Evolutionary conservation across 2,888 invertebrate species (phyloP), one percentile per base, ranked within the genome.

Genomic region (Dryocosmus kuriphilus): DNA sequence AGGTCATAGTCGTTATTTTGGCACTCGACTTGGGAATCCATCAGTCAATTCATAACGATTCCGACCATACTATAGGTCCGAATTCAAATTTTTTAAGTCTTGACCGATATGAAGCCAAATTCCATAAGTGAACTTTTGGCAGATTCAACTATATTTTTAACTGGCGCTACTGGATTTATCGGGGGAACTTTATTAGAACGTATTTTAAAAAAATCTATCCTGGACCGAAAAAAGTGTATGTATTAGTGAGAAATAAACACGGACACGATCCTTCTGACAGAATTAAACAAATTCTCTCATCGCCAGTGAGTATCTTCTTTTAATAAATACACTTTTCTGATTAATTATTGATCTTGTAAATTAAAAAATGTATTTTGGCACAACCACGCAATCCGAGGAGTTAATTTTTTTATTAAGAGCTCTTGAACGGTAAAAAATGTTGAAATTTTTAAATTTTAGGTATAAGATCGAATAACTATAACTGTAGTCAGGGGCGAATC

Each of bases 161-260:
- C 99, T 24, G 99, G 99, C 0, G 98, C 96, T 32, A 98, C 97
- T 2, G 99, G 99, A 5, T 99, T 99, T 88, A 94, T 99, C 19
- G 99, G 99, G 0, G 93, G 98, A 81, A 96, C 96, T 77, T 93
- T 99, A 0, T 94, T 99, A 5, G 98, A 99, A 90, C 98, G 98
- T 92, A 93, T 99, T n/a, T 91, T 99, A 14, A 93, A 98, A 93
- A 98, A 83, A 93, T 94, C 61, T 16, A 16, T 7, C 94, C 96
- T 81, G 94, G 95, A 74, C 92, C 95, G 3, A 94, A 94, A 1
- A 90, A 89, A 75, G 93, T 98, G 73, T 79, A 97, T 90, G 87
- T 98, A 78, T 92, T 99, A 27, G 94, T 99, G 92, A 93, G 99
- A 80, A 96, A 97, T 1, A 98, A 98, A 91, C 94, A 96, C 87